Percentiles rank a stretch among this genome's conserved stretches.
Conservation (phyloP, 2,888 invertebrate species). For the Crocallis elinguaria region DNA sequence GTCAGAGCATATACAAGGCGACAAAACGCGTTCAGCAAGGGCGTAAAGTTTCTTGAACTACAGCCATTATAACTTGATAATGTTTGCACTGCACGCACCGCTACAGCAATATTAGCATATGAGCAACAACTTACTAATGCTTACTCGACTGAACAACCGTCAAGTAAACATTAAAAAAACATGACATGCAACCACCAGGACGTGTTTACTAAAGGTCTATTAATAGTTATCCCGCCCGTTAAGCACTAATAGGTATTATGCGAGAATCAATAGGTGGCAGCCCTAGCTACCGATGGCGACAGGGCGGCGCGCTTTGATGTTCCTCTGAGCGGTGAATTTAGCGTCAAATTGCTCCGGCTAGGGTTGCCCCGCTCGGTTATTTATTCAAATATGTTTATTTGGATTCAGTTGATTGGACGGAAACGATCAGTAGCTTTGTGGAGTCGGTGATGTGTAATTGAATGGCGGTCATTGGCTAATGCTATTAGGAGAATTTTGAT, state of each 20-base stretch:
- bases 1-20: too few species aligned
- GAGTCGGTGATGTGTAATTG: conserved; percentile 26
- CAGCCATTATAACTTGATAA: too few species aligned
- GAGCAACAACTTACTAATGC: too few species aligned
- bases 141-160: neutral
- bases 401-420: conserved; percentile 59
- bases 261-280: conserved; percentile 29
- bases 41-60: too few species aligned
- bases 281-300: conserved; percentile 25
- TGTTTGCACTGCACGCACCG: too few species aligned
- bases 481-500: neutral
- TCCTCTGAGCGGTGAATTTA: conserved; percentile 54
- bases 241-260: conserved; percentile 26
- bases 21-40: too few species aligned
- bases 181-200: conserved; percentile 6
- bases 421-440: conserved; percentile 35
- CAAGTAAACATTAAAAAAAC: neutral
- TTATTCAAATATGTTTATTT: conserved; percentile 73
- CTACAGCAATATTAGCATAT: too few species aligned
- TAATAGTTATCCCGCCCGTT: conserved; percentile 3
- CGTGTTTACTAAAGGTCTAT: conserved; percentile 20
- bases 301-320: conserved; percentile 59
- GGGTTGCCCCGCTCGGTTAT: conserved; percentile 55
- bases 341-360: conserved; percentile 64
- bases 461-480: conserved; percentile 13